These are phyloP conservation scores for Zaprionus camerounensis DNA, from an alignment of 1,140 invertebrate genomes.

Conservation along the genomic window DNA sequence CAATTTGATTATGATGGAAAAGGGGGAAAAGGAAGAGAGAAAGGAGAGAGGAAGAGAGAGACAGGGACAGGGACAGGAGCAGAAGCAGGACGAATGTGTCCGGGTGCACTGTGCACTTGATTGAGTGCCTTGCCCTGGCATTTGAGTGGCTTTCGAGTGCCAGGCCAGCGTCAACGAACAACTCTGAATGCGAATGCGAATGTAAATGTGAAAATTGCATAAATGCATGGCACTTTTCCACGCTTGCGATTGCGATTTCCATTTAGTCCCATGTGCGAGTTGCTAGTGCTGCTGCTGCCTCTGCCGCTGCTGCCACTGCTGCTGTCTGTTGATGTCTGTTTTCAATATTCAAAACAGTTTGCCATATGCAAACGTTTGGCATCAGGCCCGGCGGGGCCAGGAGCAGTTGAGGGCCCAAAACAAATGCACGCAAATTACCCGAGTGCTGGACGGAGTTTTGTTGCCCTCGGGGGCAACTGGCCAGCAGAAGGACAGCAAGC, in stretches of 20 bases:
- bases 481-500: slow-evolving; percentile 36
- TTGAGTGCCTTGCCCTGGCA: slow-evolving; percentile 77
- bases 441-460: slow-evolving; percentile 49
- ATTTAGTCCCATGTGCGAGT: slow-evolving; percentile 34
- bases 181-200: slow-evolving; percentile 37
- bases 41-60: background rate
- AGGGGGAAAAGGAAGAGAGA: background rate
- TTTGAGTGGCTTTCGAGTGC: slow-evolving; percentile 75
- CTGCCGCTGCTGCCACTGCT: background rate
- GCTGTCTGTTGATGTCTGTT: slow-evolving; percentile 46
- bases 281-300: background rate
- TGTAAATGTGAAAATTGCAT: slow-evolving; percentile 70
- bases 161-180: slow-evolving; percentile 58
- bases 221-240: slow-evolving; percentile 81
- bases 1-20: slow-evolving; percentile 74
- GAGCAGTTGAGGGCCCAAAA: slow-evolving; percentile 51
- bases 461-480: slow-evolving; percentile 55
- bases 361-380: slow-evolving; percentile 75
- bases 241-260: slow-evolving; percentile 63
- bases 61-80: background rate
- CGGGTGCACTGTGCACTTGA: slow-evolving; percentile 64
- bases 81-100: slow-evolving; percentile 4
- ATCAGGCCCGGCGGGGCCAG: slow-evolving; percentile 42
- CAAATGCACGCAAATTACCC: slow-evolving; percentile 81
- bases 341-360: slow-evolving; percentile 81